Percentiles rank a stretch among this genome's conserved stretches.
Conservation (phyloP, 2,888 invertebrate species). For the Glyphotaelius pellucidus region DNA sequence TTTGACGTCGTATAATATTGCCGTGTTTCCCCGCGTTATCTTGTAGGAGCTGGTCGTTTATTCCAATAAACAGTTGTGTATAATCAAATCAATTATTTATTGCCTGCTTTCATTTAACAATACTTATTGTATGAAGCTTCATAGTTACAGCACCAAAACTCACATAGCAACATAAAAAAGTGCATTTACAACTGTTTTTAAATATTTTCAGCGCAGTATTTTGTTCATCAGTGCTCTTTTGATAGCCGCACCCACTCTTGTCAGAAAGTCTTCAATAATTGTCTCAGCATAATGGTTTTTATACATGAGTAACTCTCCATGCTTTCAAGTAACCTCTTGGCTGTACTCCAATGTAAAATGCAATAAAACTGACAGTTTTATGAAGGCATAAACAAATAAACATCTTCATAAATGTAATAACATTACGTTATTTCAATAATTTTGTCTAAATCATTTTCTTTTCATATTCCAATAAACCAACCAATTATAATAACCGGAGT, state of each 20-base stretch:
- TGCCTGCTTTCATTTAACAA: not conserved
- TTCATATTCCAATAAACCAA: not conserved
- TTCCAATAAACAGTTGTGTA: not conserved
- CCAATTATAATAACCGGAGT: not conserved
- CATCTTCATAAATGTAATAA: not conserved
- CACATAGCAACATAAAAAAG: not conserved
- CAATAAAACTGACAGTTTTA: not conserved
- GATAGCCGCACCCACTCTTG: not conserved
- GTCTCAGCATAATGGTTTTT: not conserved
- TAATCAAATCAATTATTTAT: not conserved
- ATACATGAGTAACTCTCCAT: conserved; percentile 6
- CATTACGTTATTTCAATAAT: not conserved
- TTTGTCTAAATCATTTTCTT: not conserved
- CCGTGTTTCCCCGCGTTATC: not conserved
- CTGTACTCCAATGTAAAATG: not conserved
- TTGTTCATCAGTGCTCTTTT: not conserved
- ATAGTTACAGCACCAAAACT: not conserved
- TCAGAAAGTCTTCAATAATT: not conserved
- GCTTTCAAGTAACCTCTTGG: conserved; percentile 30
- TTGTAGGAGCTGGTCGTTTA: not conserved
- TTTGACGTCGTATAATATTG: not conserved
- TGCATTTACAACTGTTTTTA: not conserved
- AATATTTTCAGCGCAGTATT: not conserved
- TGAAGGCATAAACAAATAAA: not conserved
- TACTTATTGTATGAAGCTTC: not conserved